Evolutionary conservation across 2,888 invertebrate species (phyloP).

Genomic region (Dicranocentrus wangi): DNA sequence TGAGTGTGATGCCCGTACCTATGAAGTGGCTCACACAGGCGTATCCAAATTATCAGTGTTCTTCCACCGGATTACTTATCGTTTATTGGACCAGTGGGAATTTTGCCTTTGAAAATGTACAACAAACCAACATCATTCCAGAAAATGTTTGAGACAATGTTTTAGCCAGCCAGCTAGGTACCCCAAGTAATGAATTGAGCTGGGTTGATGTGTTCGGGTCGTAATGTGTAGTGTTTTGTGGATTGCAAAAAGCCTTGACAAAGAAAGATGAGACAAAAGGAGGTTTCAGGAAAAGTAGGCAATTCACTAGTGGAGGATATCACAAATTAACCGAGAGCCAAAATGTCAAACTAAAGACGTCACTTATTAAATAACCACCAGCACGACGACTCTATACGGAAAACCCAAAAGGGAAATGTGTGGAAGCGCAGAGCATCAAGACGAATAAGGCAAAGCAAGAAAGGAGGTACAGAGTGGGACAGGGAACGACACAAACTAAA

Average conservation of each 20-base stretch:
- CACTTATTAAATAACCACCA: conserved; percentile 64
- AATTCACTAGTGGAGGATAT: conserved; percentile 64
- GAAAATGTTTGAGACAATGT: conserved; percentile 55
- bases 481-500: too few relatives aligned
- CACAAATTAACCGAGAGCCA: conserved; percentile 67
- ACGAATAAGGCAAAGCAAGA: conserved; percentile 12
- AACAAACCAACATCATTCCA: conserved; percentile 42
- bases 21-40: conserved; percentile 20
- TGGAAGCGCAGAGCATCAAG: conserved; percentile 8
- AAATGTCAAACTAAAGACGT: conserved; percentile 68
- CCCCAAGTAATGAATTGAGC: conserved; percentile 50
- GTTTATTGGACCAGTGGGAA: conserved; percentile 64
- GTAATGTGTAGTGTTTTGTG: conserved; percentile 26
- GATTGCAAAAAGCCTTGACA: conserved; percentile 57
- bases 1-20: neutral
- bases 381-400: neutral
- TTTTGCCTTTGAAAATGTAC: conserved; percentile 47
- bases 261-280: conserved; percentile 61
- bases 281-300: conserved; percentile 55
- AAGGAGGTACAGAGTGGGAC: conserved; percentile 13
- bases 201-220: neutral
- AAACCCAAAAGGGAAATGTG: conserved; percentile 31
- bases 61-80: conserved; percentile 66
- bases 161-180: conserved; percentile 41
- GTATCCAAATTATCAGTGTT: conserved; percentile 49